Percentiles rank a stretch among this genome's conserved stretches.
These are phyloP conservation scores for Zalophus californianus DNA, from an alignment of 2,797 vertebrate genomes.

Conservation along the genomic window DNA sequence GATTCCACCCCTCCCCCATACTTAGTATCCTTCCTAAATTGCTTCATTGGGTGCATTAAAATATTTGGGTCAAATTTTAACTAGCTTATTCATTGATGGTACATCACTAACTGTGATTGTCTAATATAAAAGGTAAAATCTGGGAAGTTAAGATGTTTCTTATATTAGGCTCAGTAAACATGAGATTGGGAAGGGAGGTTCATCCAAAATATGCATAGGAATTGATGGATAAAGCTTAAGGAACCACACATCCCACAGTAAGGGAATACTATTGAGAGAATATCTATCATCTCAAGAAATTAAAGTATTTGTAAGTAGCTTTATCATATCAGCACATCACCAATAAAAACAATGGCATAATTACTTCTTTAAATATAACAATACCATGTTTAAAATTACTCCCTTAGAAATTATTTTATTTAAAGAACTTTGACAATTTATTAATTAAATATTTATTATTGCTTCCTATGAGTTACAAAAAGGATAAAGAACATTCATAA, in stretches of 20 bases:
- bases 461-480: not conserved
- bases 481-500: not conserved
- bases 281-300: not conserved
- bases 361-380: not conserved
- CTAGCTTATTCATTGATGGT: not conserved
- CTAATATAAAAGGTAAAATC: slow-evolving; percentile 32
- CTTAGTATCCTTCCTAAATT: slow-evolving; percentile 52
- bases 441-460: slow-evolving; percentile 27
- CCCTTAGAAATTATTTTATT: slow-evolving; percentile 16
- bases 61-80: slow-evolving; percentile 56
- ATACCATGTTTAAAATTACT: not conserved
- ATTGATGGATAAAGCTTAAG: not conserved
- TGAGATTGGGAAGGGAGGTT: not conserved
- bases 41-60: slow-evolving; percentile 58
- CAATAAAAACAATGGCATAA: not conserved
- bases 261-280: not conserved
- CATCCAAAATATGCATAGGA: not conserved
- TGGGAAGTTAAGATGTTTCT: slow-evolving; percentile 10
- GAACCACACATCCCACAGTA: not conserved
- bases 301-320: not conserved
- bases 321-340: not conserved
- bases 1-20: not conserved
- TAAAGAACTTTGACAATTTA: not conserved
- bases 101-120: not conserved
- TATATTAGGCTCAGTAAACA: not conserved